Conservation (phyloP, 2,113 vertebrate genomes). For the Aphelocoma coerulescens region DNA sequence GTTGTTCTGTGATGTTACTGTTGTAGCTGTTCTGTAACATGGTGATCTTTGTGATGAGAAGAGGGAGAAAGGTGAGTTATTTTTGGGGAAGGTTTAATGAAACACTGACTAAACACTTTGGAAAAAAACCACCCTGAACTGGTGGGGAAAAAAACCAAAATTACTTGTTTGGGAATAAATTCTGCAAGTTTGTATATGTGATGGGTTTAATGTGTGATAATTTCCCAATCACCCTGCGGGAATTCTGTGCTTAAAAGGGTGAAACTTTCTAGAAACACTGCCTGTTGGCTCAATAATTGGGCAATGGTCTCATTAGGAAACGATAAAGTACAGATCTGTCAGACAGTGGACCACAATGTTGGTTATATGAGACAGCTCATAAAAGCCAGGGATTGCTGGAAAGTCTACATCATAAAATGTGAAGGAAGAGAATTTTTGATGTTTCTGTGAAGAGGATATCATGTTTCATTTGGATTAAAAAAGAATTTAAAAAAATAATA, state of each 20-base stretch:
- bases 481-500: background rate
- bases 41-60: background rate
- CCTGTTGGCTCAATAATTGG: background rate
- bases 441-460: background rate
- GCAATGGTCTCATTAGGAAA: slow-evolving; percentile 37
- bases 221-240: background rate
- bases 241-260: background rate
- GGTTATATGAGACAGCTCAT: background rate
- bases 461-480: background rate
- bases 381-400: background rate
- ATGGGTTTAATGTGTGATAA: background rate
- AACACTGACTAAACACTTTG: background rate
- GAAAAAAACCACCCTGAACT: background rate
- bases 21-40: background rate
- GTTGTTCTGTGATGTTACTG: background rate
- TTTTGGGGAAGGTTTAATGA: background rate
- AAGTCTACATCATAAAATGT: background rate
- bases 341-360: background rate
- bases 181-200: background rate
- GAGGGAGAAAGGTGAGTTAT: background rate
- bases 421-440: background rate
- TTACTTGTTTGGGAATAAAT: background rate
- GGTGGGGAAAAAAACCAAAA: background rate
- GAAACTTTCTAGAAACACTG: background rate
- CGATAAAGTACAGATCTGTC: background rate